A percentile compares a stretch with the other conserved stretches of the same genome.
Conservation (phyloP, 2,797 vertebrate genomes). For the Octomys mimax region DNA sequence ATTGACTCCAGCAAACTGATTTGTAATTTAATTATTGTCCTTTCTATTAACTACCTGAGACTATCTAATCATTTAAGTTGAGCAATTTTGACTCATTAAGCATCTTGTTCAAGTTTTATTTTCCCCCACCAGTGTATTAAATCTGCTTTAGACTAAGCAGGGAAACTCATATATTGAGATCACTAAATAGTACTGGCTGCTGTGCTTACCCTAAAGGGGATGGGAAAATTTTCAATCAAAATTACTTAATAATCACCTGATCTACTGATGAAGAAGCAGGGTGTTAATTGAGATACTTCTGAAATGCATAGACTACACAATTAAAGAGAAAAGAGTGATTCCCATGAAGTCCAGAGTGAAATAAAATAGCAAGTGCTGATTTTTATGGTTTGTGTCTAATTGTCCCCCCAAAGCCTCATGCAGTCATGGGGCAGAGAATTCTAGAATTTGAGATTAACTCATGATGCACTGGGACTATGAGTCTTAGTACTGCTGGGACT, state of each 20-base stretch:
- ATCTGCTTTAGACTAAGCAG: background rate
- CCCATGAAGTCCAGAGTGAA: conserved; percentile 46
- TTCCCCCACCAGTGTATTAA: conserved; percentile 72
- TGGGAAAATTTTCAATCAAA: background rate
- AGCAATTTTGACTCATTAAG: conserved; percentile 84
- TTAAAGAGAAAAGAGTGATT: background rate
- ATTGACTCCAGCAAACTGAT: conserved; percentile 73
- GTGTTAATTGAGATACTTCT: conserved; percentile 40
- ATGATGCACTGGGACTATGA: no score
- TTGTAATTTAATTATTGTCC: conserved; percentile 87
- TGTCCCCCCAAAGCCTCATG: no score
- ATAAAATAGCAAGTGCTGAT: background rate
- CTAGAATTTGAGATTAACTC: no score
- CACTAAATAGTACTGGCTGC: rapidly evolving
- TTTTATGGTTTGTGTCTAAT: no score
- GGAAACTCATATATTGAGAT: background rate
- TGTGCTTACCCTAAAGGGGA: rapidly evolving
- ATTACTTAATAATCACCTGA: background rate
- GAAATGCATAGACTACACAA: background rate
- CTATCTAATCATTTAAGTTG: conserved; percentile 83
- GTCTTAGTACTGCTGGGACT: no score
- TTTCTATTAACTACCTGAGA: conserved; percentile 86
- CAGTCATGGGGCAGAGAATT: no score
- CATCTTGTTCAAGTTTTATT: conserved; percentile 74
- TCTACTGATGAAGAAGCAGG: conserved; percentile 14